Evolutionary conservation across 1,140 invertebrate species (phyloP).

Genomic region (Eupristina koningsbergeri): DNA sequence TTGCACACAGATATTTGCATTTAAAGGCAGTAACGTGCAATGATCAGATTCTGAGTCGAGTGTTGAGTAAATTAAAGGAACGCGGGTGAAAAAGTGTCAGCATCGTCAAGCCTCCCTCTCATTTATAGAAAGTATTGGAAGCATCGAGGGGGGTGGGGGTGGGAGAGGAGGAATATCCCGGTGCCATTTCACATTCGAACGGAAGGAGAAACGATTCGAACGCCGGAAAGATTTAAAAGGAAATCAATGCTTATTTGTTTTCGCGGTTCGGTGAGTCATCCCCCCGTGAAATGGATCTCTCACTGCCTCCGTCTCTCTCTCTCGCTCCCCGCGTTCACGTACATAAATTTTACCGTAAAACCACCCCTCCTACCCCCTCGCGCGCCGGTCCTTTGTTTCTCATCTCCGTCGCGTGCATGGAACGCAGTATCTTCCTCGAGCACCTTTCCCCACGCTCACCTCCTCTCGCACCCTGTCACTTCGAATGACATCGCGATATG

Average conservation of each 20-base stretch:
- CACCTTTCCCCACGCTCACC: neutral
- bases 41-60: neutral
- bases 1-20: neutral
- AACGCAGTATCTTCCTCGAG: neutral
- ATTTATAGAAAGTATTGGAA: constrained; percentile 20
- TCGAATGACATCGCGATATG: constrained; percentile 48
- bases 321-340: neutral
- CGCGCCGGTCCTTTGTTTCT: constrained; percentile 37
- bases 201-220: constrained; percentile 6
- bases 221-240: constrained; percentile 56
- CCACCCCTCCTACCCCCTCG: neutral
- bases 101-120: too few relatives aligned
- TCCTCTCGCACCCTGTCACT: constrained; percentile 40
- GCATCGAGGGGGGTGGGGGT: neutral
- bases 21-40: neutral
- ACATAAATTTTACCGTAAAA: constrained; percentile 10
- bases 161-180: constrained; percentile 6
- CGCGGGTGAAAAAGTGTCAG: neutral
- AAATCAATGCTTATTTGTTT: constrained; percentile 64
- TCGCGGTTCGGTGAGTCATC: constrained; percentile 58
- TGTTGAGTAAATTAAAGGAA: neutral
- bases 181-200: constrained; percentile 11
- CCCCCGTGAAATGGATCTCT: constrained; percentile 61
- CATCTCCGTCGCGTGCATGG: neutral
- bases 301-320: constrained; percentile 46